These are phyloP conservation scores for Rana temporaria DNA, from an alignment of 2,113 vertebrate species.

Conservation along the genomic window DNA sequence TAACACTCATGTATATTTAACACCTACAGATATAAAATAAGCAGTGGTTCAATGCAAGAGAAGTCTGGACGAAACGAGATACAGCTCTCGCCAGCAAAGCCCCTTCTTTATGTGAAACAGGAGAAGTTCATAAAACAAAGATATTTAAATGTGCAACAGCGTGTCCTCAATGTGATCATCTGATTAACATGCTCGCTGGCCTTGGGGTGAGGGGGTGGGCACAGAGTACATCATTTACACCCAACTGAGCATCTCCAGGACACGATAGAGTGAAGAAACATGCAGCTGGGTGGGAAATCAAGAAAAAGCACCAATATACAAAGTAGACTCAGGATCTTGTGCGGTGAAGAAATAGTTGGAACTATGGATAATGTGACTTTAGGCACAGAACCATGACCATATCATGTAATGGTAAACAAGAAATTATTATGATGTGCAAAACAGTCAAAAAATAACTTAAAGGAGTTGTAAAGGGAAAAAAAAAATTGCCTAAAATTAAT, in stretches of 20 bases:
- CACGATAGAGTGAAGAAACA: slow-evolving; percentile 23
- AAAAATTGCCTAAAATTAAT: too few relatives aligned
- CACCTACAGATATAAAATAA: slow-evolving; percentile 34
- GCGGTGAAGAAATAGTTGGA: background rate
- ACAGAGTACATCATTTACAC: slow-evolving; percentile 48
- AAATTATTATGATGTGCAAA: too few relatives aligned
- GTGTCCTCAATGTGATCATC: slow-evolving; percentile 33
- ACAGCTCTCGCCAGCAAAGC: slow-evolving; percentile 24
- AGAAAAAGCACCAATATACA: slow-evolving; percentile 21
- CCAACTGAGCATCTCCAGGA: slow-evolving; percentile 54
- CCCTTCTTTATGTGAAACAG: slow-evolving; percentile 40
- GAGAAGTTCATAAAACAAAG: slow-evolving; percentile 52
- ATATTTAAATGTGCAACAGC: slow-evolving; percentile 41
- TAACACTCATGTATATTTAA: slow-evolving; percentile 48
- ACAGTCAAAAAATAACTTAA: too few relatives aligned
- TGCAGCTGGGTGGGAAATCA: slow-evolving; percentile 32
- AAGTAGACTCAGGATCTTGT: slow-evolving; percentile 8
- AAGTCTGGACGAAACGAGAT: slow-evolving; percentile 33
- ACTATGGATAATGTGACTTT: background rate
- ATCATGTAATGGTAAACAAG: too few relatives aligned
- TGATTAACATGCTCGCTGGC: slow-evolving; percentile 48
- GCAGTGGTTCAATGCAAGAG: slow-evolving; percentile 24
- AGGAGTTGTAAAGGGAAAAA: too few relatives aligned
- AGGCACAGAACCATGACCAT: background rate
- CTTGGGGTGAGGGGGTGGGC: background rate